Evolutionary conservation across 2,888 invertebrate species (phyloP).

Genomic region (Periphyllus acericola): DNA sequence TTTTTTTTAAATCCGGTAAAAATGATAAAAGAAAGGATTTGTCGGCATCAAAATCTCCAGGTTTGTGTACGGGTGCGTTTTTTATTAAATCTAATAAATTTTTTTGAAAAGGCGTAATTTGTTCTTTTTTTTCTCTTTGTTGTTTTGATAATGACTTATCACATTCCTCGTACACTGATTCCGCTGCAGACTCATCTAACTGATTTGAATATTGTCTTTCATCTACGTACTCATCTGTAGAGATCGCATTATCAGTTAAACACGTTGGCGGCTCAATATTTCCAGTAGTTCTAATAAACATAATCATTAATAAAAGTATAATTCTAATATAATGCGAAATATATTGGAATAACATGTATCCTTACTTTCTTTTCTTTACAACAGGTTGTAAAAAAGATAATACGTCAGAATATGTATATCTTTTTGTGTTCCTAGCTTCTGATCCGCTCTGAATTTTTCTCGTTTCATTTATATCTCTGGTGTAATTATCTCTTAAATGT

Average conservation of each 20-base stretch:
- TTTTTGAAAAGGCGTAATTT: not conserved
- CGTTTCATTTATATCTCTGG: not conserved
- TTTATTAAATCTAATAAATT: not conserved
- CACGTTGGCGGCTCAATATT: not conserved
- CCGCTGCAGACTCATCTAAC: no score
- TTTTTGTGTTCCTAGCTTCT: not conserved
- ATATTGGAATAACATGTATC: not conserved
- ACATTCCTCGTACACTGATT: no score
- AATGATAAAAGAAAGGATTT: constrained; percentile 5
- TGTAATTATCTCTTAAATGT: not conserved
- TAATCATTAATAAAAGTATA: no score
- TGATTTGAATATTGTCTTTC: no score
- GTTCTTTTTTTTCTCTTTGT: not conserved
- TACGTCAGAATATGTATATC: not conserved
- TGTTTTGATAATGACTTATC: no score
- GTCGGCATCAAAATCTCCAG: not conserved
- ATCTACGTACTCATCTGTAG: not conserved
- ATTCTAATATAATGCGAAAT: not conserved
- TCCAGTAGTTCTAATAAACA: not conserved
- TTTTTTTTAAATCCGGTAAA: constrained; percentile 2
- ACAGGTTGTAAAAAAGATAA: not conserved
- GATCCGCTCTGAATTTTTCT: not conserved
- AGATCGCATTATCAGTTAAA: not conserved
- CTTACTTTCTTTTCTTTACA: not conserved
- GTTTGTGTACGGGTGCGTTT: not conserved